Conservation (phyloP, 35 echinoderm and acorn worm species). For the Stichopus chloronotus region DNA sequence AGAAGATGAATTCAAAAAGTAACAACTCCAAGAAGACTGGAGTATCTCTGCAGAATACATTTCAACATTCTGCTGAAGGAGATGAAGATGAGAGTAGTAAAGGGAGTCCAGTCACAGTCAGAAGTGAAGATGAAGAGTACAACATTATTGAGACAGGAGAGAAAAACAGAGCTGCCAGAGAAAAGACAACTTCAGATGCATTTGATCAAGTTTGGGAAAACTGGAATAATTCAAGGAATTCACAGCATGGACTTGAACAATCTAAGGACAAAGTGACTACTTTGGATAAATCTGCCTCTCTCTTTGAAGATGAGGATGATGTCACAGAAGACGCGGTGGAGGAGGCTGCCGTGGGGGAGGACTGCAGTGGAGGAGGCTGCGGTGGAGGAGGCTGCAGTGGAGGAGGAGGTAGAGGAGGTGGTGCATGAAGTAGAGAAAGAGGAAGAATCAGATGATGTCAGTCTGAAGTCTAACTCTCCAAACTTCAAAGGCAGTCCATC, state of each 20-base stretch:
- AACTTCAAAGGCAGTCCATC: neutral
- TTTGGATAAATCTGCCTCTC: neutral
- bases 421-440: neutral
- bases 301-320: neutral
- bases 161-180: neutral
- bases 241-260: neutral
- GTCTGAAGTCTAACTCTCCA: neutral
- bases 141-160: too few relatives aligned
- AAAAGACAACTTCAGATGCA: neutral
- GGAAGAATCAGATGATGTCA: neutral
- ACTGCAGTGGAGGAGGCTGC: neutral
- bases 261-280: neutral
- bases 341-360: neutral
- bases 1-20: neutral
- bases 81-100: too few relatives aligned
- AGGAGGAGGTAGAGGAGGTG: neutral
- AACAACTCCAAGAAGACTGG: neutral
- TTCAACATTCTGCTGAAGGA: neutral
- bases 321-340: neutral
- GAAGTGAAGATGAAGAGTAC: too few relatives aligned
- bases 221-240: neutral
- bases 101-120: too few relatives aligned
- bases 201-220: neutral
- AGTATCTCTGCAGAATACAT: neutral
- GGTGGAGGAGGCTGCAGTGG: neutral